A percentile compares a stretch with the other conserved stretches of the same genome.
Conservation (phyloP, 1,140 invertebrate species). For the Dendrolimus punctatus region DNA sequence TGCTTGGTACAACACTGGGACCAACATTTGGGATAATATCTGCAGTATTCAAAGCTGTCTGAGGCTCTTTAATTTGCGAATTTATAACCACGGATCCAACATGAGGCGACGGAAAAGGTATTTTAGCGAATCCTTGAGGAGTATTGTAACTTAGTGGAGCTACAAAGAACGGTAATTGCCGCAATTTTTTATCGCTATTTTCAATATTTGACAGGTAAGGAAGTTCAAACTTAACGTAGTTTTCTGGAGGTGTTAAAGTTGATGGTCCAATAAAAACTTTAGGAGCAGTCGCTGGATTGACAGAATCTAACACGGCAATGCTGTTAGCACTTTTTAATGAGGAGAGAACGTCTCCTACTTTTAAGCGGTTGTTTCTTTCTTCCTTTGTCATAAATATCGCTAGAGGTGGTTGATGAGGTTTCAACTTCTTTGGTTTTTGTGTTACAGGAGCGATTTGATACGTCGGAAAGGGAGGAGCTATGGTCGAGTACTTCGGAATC, state of each 20-base stretch:
- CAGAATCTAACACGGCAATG: constrained; percentile 83
- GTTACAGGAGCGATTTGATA: constrained; percentile 49
- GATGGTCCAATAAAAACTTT: constrained; percentile 86
- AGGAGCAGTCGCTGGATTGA: constrained; percentile 76
- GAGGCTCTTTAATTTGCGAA: constrained; percentile 48
- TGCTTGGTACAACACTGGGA: constrained; percentile 3
- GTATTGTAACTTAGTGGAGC: constrained; percentile 87
- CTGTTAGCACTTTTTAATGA: constrained; percentile 79
- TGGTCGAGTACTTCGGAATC: constrained; percentile 44
- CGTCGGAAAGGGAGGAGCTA: constrained; percentile 60
- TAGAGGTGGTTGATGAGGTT: constrained; percentile 85
- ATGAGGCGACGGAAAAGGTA: constrained; percentile 86
- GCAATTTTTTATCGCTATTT: constrained; percentile 80
- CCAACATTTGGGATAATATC: constrained; percentile 1
- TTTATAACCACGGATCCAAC: constrained; percentile 87
- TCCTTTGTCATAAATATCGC: constrained; percentile 81
- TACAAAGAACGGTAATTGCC: constrained; percentile 85
- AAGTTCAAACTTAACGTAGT: constrained; percentile 85
- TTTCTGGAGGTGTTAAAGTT: constrained; percentile 77
- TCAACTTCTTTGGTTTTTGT: constrained; percentile 72
- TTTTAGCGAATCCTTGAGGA: constrained; percentile 85
- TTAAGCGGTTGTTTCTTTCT: constrained; percentile 64
- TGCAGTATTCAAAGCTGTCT: constrained; percentile 22
- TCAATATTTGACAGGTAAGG: constrained; percentile 85
- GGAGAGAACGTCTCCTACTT: constrained; percentile 79